A percentile compares a stretch with the other conserved stretches of the same genome.
Evolutionary conservation across 2,113 vertebrate species (phyloP).

Genomic region (Cynoglossus semilaevis): DNA sequence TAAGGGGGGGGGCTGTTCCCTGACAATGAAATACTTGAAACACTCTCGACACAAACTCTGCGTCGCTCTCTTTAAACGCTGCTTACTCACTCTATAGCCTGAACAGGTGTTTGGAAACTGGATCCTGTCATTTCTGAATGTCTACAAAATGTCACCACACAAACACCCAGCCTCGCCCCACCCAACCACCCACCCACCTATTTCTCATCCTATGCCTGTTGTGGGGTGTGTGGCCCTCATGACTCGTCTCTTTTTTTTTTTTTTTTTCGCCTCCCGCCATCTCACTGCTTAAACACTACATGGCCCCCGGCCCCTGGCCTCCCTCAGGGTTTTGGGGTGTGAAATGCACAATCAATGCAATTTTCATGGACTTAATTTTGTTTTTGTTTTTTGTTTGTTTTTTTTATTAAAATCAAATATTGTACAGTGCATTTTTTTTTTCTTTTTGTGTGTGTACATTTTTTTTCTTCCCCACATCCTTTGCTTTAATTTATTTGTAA

Average conservation of each 20-base stretch:
- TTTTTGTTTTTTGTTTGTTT: slow-evolving; percentile 38
- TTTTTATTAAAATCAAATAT: slow-evolving; percentile 70
- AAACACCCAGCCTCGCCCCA: slow-evolving; percentile 49
- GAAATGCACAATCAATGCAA: slow-evolving; percentile 97
- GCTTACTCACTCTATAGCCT: slow-evolving; percentile 83
- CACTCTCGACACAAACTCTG: slow-evolving; percentile 63
- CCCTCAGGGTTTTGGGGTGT: slow-evolving; percentile 79
- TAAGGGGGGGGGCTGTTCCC: slow-evolving; percentile 57
- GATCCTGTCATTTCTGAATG: slow-evolving; percentile 78
- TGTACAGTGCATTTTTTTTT: slow-evolving; percentile 79
- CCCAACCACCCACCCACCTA: no score
- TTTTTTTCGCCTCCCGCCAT: slow-evolving; percentile 70
- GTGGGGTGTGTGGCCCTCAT: slow-evolving; percentile 62
- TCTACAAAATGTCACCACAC: slow-evolving; percentile 71
- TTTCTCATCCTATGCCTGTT: slow-evolving; percentile 54
- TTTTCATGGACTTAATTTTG: slow-evolving; percentile 82
- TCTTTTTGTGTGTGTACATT: slow-evolving; percentile 77
- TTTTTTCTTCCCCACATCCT: slow-evolving; percentile 72
- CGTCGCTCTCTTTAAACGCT: slow-evolving; percentile 72
- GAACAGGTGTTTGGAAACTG: slow-evolving; percentile 79
- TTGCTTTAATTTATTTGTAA: slow-evolving; percentile 92
- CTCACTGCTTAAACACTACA: slow-evolving; percentile 80
- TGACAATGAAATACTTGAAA: slow-evolving; percentile 76
- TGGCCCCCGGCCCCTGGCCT: slow-evolving; percentile 61
- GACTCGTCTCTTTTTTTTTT: slow-evolving; percentile 15